These are phyloP conservation scores for Protonibea diacanthus DNA, from an alignment of 2,797 vertebrate genomes.

Conservation along the genomic window DNA sequence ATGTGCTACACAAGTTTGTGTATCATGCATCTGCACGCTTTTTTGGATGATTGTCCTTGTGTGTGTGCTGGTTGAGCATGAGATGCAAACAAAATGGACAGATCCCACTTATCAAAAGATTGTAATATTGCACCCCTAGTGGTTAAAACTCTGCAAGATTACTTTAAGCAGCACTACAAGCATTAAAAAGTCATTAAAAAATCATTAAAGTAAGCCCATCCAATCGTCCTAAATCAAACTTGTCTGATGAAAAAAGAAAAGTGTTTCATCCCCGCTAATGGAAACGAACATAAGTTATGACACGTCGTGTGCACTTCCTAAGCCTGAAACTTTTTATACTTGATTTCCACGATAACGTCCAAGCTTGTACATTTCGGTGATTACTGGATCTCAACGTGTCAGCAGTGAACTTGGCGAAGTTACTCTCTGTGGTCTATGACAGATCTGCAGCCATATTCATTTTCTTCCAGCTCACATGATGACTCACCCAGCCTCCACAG, in stretches of 20 bases:
- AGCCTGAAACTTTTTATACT: conserved; percentile 11
- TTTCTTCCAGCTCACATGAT: conserved; percentile 58
- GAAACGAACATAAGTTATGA: conserved; percentile 31
- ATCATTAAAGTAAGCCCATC: conserved; percentile 20
- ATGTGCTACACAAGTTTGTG: neutral
- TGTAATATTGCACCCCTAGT: neutral
- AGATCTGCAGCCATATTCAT: conserved; percentile 58
- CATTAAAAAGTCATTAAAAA: conserved; percentile 25
- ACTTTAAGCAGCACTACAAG: conserved; percentile 23
- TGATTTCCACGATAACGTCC: conserved; percentile 43
- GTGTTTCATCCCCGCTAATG: conserved; percentile 20
- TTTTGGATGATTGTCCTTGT: neutral
- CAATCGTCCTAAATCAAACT: conserved; percentile 21
- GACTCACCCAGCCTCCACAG: conserved; percentile 62
- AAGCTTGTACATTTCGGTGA: conserved; percentile 39
- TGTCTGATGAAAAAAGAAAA: conserved; percentile 16
- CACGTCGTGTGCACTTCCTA: conserved; percentile 22
- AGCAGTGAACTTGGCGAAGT: conserved; percentile 53
- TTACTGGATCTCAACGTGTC: conserved; percentile 54
- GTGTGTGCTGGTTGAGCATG: neutral
- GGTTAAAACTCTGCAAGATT: neutral
- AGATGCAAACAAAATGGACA: neutral
- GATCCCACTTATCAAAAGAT: neutral
- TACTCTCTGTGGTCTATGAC: conserved; percentile 30
- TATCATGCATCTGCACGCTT: neutral